Evolutionary conservation across 1,140 invertebrate species (phyloP).

Genomic region (Polypedilum vanderplanki): DNA sequence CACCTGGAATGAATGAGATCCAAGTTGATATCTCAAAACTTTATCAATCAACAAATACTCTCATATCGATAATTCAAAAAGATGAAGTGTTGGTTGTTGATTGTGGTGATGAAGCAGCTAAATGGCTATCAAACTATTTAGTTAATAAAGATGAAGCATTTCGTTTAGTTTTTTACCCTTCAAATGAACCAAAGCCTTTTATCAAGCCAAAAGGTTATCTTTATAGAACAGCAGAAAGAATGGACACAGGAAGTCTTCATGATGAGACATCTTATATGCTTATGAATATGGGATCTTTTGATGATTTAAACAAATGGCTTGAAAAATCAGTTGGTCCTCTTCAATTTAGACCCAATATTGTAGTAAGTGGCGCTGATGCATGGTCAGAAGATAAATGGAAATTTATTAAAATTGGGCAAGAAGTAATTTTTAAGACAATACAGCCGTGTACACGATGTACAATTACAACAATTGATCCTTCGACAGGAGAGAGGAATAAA

Average conservation of each 20-base stretch:
- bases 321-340: slow-evolving; percentile 48
- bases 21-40: slow-evolving; percentile 43
- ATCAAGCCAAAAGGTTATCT: slow-evolving; percentile 10
- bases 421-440: slow-evolving; percentile 52
- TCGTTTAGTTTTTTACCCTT: slow-evolving; percentile 48
- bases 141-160: slow-evolving; percentile 47
- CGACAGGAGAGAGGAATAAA: background rate
- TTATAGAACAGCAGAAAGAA: slow-evolving; percentile 14
- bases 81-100: slow-evolving; percentile 46
- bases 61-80: slow-evolving; percentile 44
- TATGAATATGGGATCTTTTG: slow-evolving; percentile 56
- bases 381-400: slow-evolving; percentile 64
- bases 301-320: slow-evolving; percentile 53
- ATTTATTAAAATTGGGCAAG: slow-evolving; percentile 59
- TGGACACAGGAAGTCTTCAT: slow-evolving; percentile 47
- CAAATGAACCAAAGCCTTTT: slow-evolving; percentile 39
- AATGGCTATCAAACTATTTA: slow-evolving; percentile 50
- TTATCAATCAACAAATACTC: slow-evolving; percentile 36
- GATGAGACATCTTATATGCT: slow-evolving; percentile 53
- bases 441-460: slow-evolving; percentile 55
- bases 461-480: too few relatives aligned
- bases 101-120: slow-evolving; percentile 51
- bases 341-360: slow-evolving; percentile 61
- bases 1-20: slow-evolving; percentile 45
- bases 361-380: slow-evolving; percentile 53